Evolutionary conservation across 2,797 vertebrate species (phyloP), one percentile per base, ranked within the genome.

Genomic region (Enteromius thamalakanensis): DNA sequence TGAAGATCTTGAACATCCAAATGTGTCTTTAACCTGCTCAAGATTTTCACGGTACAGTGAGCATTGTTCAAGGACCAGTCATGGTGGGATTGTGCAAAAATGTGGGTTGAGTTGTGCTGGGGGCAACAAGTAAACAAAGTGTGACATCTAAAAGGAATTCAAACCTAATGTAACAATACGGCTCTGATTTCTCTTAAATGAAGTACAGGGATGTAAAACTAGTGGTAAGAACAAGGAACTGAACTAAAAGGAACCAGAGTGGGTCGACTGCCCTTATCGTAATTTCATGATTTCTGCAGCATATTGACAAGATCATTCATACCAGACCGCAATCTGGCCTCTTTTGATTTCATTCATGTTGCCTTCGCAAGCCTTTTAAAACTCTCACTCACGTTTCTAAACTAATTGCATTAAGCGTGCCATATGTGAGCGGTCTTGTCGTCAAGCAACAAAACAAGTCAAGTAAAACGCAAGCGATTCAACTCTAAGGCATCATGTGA

Each of bases 401-500:
- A 89, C 79, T 81, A 83, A 76, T 84, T 78, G 86, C 87, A 83
- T 83, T 85, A 87, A 88, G 76, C 45, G 17, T 21, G 29, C 60
- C 12, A 32, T 69, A 55, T 47, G 21, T 55, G 68, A 85, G 83
- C 80, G 64, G 45, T 78, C 81, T 88, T 32, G 65, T 49, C 75
- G 79, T 81, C 82, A 90, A 86, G 91, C 90, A 88, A 90, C 90
- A 90, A 85, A 92, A 91, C 89, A 91, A 85, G 79, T 87, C 83
- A 85, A 93, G 89, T 91, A 90, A 92, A 93, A 91, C 2, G 90
- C 92, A 93, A 92, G 91, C 92, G 65, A 87, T 87, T 86, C 88
- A 92, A 89, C 90, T 89, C 92, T 92, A 95, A 95, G 94, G 95
- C 95, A 94, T 92, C 93, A 92, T 91, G 95, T 95, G 94, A 95